phyloP scores from a whole-genome alignment of 1,140 invertebrate genomes.

The Cyclargus thomasi region DNA sequence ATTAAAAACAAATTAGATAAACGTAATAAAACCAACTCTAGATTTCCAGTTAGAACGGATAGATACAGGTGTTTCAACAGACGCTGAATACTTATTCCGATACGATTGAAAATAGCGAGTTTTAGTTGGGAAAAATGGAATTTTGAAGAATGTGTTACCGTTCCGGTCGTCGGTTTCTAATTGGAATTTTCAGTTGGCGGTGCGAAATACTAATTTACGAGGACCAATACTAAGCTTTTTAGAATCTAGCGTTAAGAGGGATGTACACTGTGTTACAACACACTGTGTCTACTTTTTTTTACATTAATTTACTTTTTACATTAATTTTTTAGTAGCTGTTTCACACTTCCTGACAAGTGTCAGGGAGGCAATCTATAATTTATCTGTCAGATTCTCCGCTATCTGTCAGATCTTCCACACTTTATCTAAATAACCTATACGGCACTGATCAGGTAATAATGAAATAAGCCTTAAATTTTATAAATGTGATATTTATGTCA shows the following conservation, averaged over 20 bases:
- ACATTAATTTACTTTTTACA: no score
- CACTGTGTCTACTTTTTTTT: no score
- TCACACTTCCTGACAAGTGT: no score
- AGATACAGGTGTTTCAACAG: conserved; percentile 7
- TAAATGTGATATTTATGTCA: no score
- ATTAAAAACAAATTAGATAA: no score
- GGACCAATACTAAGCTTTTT: conserved; percentile 19
- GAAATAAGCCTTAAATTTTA: no score
- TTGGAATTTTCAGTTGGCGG: conserved; percentile 21
- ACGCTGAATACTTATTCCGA: conserved; percentile 18
- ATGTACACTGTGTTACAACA: neutral
- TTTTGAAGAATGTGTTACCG: conserved; percentile 20
- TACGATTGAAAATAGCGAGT: conserved; percentile 20
- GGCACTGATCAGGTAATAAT: no score
- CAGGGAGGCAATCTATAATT: no score
- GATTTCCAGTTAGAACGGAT: neutral
- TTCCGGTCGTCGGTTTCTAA: conserved; percentile 18
- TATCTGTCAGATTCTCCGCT: no score
- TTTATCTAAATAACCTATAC: no score
- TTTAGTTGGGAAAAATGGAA: conserved; percentile 19
- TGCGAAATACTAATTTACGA: conserved; percentile 23
- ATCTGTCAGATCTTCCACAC: no score
- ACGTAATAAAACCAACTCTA: neutral
- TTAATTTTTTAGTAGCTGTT: no score
- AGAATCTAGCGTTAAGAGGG: neutral